Evolutionary conservation across 1,140 invertebrate genomes (phyloP), one percentile per base, ranked within the genome.

Genomic region (Dendroctonus ponderosae): DNA sequence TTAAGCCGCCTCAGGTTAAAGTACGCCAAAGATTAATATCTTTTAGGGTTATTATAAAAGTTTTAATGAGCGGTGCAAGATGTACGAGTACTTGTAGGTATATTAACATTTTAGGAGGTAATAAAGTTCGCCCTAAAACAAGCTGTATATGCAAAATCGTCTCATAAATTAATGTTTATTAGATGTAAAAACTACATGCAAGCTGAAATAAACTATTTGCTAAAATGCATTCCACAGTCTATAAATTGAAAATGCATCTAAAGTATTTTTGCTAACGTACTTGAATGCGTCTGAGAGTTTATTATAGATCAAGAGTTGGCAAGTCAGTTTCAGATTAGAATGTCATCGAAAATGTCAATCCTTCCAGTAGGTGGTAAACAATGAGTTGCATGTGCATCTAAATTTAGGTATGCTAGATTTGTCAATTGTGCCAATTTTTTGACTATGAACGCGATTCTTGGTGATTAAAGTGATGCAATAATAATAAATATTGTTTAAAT

Each of bases 341-440:
- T 60, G 58, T 60, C 58, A 60, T 49, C 44, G 58, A 60, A 60
- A 60, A 60, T 60, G 58, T 60, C 58, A 60, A 60, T 43, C 58
- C 14, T 42, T 37, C 58, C 48, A 60, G 58, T 60, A 60, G 58
- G 58, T 60, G 58, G 58, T 38, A 48, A 60, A 60, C 56, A 58
- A 58, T 58, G 39, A 58, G 56, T 58, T 58, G 56, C 56, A 58
- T 58, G 42, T 15, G n/a, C 40, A 26, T 8, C 56, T 43, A 58
- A 58, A 58, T 40, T 58, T 58, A 44, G 40, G 40, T 43, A 58
- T 58, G 56, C 56, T 15, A 58, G 11, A 11, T 14, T 58, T 39
- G 56, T 58, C 41, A 44, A 42, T 39, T 40, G 56, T 58, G 56
- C 42, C 56, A 43, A 58, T 58, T 58, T 12, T 58, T 54, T 50